Evolutionary conservation across 2,888 invertebrate genomes (phyloP).

Genomic region (Phortica okadai): DNA sequence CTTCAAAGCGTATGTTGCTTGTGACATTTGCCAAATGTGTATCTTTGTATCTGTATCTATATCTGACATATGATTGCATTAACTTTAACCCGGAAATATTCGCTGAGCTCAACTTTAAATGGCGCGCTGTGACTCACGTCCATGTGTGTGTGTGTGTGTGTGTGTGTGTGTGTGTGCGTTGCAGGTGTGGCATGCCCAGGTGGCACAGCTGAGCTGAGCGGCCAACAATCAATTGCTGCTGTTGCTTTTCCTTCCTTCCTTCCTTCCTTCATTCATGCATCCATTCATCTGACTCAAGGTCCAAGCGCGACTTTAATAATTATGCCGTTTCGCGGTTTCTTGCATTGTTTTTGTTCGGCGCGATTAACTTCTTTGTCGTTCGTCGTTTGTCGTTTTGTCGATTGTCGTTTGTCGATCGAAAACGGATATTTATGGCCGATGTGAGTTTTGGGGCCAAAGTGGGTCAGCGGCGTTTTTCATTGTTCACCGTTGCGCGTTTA

Average conservation of each 20-base stretch:
- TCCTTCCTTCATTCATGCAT: not conserved
- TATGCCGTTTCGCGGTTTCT: slow-evolving; percentile 6
- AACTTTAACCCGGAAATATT: slow-evolving; percentile 66
- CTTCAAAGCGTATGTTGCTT: slow-evolving; percentile 38
- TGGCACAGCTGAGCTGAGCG: slow-evolving; percentile 23
- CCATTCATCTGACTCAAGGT: not conserved
- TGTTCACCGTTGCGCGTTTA: not conserved
- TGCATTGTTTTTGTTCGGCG: slow-evolving; percentile 4
- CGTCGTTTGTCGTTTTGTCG: slow-evolving; percentile 43
- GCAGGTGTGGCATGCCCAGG: slow-evolving; percentile 65
- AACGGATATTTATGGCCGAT: slow-evolving; percentile 61
- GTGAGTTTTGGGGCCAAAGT: slow-evolving; percentile 51
- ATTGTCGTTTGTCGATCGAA: slow-evolving; percentile 53
- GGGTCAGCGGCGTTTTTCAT: slow-evolving; percentile 44
- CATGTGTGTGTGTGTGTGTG: slow-evolving; percentile 51
- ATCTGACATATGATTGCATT: slow-evolving; percentile 55
- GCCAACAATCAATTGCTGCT: not conserved
- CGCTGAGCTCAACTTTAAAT: slow-evolving; percentile 32
- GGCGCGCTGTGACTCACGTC: not conserved
- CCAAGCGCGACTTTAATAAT: not conserved
- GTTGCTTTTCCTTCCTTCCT: not conserved
- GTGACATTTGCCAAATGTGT: slow-evolving; percentile 56
- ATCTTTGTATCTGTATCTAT: slow-evolving; percentile 48
- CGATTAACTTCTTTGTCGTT: slow-evolving; percentile 61
- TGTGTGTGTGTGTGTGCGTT: slow-evolving; percentile 41